phyloP scores from a whole-genome alignment of 2,113 vertebrate genomes.

The Promerops cafer region DNA sequence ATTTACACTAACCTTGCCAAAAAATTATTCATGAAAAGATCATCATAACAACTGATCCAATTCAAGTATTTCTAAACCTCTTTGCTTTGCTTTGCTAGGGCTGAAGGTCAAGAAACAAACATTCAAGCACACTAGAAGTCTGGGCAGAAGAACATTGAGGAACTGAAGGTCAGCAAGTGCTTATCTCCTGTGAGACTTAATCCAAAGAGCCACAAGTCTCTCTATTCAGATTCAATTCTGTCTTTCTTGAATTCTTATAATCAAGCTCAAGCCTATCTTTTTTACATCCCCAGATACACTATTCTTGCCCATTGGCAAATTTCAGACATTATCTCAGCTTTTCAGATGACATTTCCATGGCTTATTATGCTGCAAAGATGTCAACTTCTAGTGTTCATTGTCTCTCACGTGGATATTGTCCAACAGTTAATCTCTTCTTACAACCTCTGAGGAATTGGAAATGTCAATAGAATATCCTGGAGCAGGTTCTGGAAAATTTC shows the following conservation, averaged over 20 bases:
- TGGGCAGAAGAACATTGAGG: not conserved
- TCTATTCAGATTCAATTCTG: conserved; percentile 21
- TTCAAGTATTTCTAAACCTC: conserved; percentile 40
- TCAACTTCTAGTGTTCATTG: conserved; percentile 17
- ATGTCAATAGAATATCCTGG: conserved; percentile 37
- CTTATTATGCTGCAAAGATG: conserved; percentile 26
- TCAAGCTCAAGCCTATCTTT: conserved; percentile 37
- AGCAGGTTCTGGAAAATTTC: conserved; percentile 46
- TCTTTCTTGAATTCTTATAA: conserved; percentile 26
- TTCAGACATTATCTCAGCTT: conserved; percentile 64
- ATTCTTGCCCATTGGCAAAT: conserved; percentile 50
- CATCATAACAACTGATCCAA: not conserved
- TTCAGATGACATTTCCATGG: conserved; percentile 62
- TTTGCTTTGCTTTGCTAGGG: not conserved
- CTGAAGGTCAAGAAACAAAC: conserved; percentile 45
- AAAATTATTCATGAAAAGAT: conserved; percentile 41
- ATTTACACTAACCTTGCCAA: not conserved
- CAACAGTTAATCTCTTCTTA: conserved; percentile 51
- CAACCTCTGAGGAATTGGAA: conserved; percentile 7
- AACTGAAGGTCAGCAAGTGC: conserved; percentile 26
- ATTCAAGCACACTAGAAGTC: not conserved
- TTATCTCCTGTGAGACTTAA: conserved; percentile 14
- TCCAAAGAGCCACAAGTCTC: not conserved
- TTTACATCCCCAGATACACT: conserved; percentile 34
- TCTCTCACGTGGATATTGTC: not conserved